Evolutionary conservation across 2,113 vertebrate genomes (phyloP), one percentile per base, ranked within the genome.

Genomic region (Cervus canadensis): DNA sequence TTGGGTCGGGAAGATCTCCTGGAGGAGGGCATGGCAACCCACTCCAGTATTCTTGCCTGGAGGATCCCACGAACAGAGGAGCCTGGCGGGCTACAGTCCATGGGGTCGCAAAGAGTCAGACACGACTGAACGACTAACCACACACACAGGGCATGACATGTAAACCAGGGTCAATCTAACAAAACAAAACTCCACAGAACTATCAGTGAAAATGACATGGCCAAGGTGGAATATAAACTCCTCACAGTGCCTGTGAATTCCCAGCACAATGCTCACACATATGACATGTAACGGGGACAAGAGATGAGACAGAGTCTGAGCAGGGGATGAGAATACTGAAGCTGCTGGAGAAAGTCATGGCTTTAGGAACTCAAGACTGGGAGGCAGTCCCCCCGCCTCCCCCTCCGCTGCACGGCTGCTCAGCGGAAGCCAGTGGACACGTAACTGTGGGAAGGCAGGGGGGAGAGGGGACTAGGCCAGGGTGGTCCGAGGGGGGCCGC

Each of bases 401-500:
- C 87, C 26, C 79, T 45, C 7, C 1, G 21, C 30, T 89, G 95
- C 81, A 90, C 12, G 83, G 92, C 79, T 16, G 78, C 52, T 92
- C 76, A 33, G 95, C 9, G 71, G 97, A 97, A 95, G 93, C 67
- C 76, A 91, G 89, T 83, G 36, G 7, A 64, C 94, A 60, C 36
- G 87, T 54, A 33, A 90, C 88, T 97, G 97, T 97, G 98, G 97
- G 98, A 97, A 98, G 87, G 15, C 74, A 40, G 91, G 79, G 64
- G 96, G 95, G 57, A 83, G 93, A 91, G 33, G 93, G 36, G 21
- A 45, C 76, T 89, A 92, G 93, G 71, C 95, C 96, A 50, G 98
- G 98, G 98, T 98, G 97, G 98, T 98, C 98, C 57, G 52, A 97
- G 89, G 96, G 87, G 97, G 83, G 82, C 54, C 4, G 45, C 98